These are phyloP conservation scores for Dendrolimus pini DNA, from an alignment of 2,888 invertebrate species.

Conservation along the genomic window DNA sequence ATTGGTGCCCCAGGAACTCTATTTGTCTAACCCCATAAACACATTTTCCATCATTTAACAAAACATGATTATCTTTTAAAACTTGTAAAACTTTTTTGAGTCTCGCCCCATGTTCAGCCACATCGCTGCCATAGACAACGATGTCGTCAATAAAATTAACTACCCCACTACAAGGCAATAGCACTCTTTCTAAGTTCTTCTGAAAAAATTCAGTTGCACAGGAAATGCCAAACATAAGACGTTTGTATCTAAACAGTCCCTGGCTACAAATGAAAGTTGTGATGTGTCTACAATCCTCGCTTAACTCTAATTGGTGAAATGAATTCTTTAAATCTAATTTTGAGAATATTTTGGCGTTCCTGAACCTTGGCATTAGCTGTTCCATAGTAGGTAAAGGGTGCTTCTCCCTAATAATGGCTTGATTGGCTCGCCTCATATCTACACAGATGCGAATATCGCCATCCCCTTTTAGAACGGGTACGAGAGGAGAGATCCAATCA, in stretches of 20 bases:
- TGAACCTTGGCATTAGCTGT: slow-evolving; percentile 20
- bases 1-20: too few species aligned
- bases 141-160: slow-evolving; percentile 26
- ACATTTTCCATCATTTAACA: too few species aligned
- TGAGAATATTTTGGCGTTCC: slow-evolving; percentile 16
- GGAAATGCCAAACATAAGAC: slow-evolving; percentile 40
- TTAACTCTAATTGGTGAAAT: slow-evolving; percentile 21
- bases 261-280: slow-evolving; percentile 21
- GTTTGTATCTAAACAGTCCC: slow-evolving; percentile 29
- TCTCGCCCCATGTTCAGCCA: too few species aligned
- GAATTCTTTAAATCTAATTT: slow-evolving; percentile 20
- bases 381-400: slow-evolving; percentile 24
- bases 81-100: too few species aligned
- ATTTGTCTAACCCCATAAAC: too few species aligned
- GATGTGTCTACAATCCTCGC: slow-evolving; percentile 13
- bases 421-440: slow-evolving; percentile 26
- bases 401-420: slow-evolving; percentile 14
- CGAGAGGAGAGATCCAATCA: slow-evolving; percentile 8
- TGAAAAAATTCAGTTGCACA: slow-evolving; percentile 39
- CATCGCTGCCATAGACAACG: slow-evolving; percentile 12
- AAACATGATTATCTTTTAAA: too few species aligned
- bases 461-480: slow-evolving; percentile 18
- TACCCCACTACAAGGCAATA: slow-evolving; percentile 16
- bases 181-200: slow-evolving; percentile 29
- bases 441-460: slow-evolving; percentile 21